Percentiles rank a stretch among this genome's conserved stretches.
Evolutionary conservation across 2,888 invertebrate genomes (phyloP).

Genomic region (Ischnus inquisitorius): DNA sequence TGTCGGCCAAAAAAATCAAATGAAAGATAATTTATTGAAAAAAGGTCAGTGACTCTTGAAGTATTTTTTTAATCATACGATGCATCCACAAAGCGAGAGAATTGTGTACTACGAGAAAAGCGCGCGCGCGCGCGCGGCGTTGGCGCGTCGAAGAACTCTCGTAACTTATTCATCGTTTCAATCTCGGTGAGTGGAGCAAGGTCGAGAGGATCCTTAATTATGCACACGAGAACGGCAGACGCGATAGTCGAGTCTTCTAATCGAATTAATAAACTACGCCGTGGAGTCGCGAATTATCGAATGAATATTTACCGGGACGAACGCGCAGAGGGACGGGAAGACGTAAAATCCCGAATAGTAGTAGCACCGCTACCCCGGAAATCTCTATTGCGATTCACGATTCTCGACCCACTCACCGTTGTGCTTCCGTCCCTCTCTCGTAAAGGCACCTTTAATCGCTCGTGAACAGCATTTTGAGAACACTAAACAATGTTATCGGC

Average conservation of each 20-base stretch:
- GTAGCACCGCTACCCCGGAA: conserved; percentile 64
- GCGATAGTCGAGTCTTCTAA: conserved; percentile 56
- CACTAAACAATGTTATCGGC: background rate
- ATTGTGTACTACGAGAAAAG: background rate
- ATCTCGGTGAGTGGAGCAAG: conserved; percentile 85
- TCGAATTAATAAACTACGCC: conserved; percentile 67
- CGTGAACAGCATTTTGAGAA: background rate
- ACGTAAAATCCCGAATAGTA: conserved; percentile 64
- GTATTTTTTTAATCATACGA: background rate
- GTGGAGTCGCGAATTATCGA: conserved; percentile 65
- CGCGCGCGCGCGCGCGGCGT: background rate
- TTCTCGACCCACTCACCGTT: conserved; percentile 56
- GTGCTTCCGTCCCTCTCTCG: background rate
- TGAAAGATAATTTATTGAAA: too few species aligned
- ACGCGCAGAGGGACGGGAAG: conserved; percentile 16
- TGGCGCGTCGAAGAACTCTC: conserved; percentile 45
- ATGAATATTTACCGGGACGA: conserved; percentile 64
- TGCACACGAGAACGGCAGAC: conserved; percentile 74
- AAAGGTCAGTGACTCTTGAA: background rate
- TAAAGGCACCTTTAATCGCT: background rate
- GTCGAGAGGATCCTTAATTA: conserved; percentile 83
- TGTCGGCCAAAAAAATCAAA: too few species aligned
- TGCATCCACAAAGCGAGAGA: too few species aligned
- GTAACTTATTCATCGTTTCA: conserved; percentile 81
- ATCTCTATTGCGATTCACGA: conserved; percentile 51